A percentile compares a stretch with the other conserved stretches of the same genome.
These are phyloP conservation scores for Sandelia bainsii DNA, from an alignment of 2,797 vertebrate species.

Conservation along the genomic window DNA sequence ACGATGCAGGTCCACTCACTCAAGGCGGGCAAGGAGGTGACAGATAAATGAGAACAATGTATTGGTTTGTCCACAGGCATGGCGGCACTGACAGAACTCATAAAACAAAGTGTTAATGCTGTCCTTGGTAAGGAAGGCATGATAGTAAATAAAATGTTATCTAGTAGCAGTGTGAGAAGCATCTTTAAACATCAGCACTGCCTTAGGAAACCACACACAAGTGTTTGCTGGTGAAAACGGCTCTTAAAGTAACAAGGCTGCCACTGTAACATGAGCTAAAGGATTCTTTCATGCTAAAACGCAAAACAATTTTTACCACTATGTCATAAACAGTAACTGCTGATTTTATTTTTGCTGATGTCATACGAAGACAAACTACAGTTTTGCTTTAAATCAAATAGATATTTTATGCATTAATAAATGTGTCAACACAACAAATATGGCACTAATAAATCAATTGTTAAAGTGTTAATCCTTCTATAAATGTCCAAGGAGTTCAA, in stretches of 20 bases:
- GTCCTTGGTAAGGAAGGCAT: slow-evolving; percentile 53
- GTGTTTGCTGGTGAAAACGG: slow-evolving; percentile 27
- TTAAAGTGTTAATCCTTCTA: slow-evolving; percentile 24
- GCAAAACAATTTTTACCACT: slow-evolving; percentile 18
- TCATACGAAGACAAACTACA: slow-evolving; percentile 7
- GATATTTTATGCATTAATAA: slow-evolving; percentile 41
- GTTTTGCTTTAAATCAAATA: slow-evolving; percentile 4
- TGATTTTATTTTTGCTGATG: not conserved
- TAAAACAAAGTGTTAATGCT: slow-evolving; percentile 66
- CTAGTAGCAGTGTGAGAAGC: slow-evolving; percentile 18
- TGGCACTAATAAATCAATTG: slow-evolving; percentile 26
- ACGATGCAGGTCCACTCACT: slow-evolving; percentile 30
- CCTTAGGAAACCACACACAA: slow-evolving; percentile 31
- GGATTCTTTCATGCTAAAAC: slow-evolving; percentile 2
- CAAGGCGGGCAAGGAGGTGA: slow-evolving; percentile 40
- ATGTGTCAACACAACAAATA: slow-evolving; percentile 21
- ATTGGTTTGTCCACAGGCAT: slow-evolving; percentile 57
- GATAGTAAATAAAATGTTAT: slow-evolving; percentile 68
- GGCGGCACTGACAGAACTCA: slow-evolving; percentile 63
- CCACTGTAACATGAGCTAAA: not conserved
- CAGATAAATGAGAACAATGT: slow-evolving; percentile 68
- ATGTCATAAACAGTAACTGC: slow-evolving; percentile 4
- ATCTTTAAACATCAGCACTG: slow-evolving; percentile 42
- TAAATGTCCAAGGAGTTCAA: slow-evolving; percentile 25
- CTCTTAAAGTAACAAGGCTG: slow-evolving; percentile 34